Conservation (phyloP, 2,888 invertebrate genomes). For the Leptura quadrifasciata region DNA sequence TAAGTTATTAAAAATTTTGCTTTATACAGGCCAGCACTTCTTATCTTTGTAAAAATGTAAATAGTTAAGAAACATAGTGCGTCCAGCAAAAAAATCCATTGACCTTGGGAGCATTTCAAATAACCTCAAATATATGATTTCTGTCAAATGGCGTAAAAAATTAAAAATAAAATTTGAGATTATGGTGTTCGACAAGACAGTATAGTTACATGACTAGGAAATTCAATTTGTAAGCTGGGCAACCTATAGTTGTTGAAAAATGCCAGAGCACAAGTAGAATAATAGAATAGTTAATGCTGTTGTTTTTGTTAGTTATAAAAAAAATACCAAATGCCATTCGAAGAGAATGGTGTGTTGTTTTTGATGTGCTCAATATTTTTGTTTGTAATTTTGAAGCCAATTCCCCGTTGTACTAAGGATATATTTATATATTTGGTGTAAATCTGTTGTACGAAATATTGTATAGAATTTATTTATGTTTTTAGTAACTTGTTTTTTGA, state of each 20-base stretch:
- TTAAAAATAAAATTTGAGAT: no score
- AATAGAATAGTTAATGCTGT: conserved; percentile 14
- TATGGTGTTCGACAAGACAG: no score
- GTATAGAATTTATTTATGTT: conserved; percentile 42
- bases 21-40: conserved; percentile 64
- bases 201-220: background rate
- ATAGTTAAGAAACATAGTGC: conserved; percentile 9
- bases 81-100: background rate
- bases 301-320: conserved; percentile 15
- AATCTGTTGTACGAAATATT: conserved; percentile 32
- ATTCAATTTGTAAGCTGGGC: background rate
- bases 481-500: conserved; percentile 34
- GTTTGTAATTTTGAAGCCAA: conserved; percentile 27
- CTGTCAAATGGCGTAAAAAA: no score
- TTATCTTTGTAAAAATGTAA: conserved; percentile 47
- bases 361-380: conserved; percentile 59
- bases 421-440: conserved; percentile 25
- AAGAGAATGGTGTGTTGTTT: conserved; percentile 21
- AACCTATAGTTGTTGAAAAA: background rate
- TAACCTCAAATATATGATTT: no score
- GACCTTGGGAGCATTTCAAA: no score
- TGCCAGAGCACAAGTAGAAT: conserved; percentile 1
- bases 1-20: conserved; percentile 68
- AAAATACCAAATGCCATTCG: conserved; percentile 22
- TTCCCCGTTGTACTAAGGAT: conserved; percentile 21